Base-by-base conservation (phyloP, 1,140 invertebrate species). In the Drosophila tsacasi region DNA sequence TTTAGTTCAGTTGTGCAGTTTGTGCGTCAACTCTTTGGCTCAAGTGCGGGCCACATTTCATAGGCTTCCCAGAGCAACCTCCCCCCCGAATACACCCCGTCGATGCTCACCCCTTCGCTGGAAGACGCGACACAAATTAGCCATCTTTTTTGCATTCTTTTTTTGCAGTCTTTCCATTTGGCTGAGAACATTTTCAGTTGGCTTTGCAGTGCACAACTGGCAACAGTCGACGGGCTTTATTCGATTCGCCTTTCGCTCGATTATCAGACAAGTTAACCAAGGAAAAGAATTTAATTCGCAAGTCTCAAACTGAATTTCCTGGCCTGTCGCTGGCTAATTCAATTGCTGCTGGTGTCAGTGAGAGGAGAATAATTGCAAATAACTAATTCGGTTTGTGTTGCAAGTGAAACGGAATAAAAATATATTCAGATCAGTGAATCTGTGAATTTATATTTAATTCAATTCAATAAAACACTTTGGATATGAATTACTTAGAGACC, bases 401-500 rank as follows among this genome's bases (percentile, higher is more conserved):
- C 46, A 40, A 73, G 57, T 68, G 74, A 57, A 67, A 58, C 27
- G 25, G 42, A 76, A 76, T 27, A 50, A 40, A 46, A 68, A 4
- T 55, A 4, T 55, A 55, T 55, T 7, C 52, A 37, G 52, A 55
- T 55, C 32, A 55, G 52, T 55, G 52, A 23, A 37, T 37, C 32
- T 6, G 49, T 52, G 49, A 19, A 32, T 30, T n/a, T 23, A 3
- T 30, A 61, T 50, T 73, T 6, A 15, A 30, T 54, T 54, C 17
- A 23, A 37, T 63, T 27, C n/a, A 47, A 10, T 2, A 52, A 59
- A 21, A 15, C 25, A 42, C n/a, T 50, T 12, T 19, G 25, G 27
- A 57, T 21, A 91, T 91, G 87, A 91, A 91, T 60, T 91, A 91
- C 65, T 66, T 91, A 63, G 87, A 91, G 54, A 79, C 87, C 19